Evolutionary conservation across 2,113 vertebrate species (phyloP).

Genomic region (Oreotrochilus melanogaster): DNA sequence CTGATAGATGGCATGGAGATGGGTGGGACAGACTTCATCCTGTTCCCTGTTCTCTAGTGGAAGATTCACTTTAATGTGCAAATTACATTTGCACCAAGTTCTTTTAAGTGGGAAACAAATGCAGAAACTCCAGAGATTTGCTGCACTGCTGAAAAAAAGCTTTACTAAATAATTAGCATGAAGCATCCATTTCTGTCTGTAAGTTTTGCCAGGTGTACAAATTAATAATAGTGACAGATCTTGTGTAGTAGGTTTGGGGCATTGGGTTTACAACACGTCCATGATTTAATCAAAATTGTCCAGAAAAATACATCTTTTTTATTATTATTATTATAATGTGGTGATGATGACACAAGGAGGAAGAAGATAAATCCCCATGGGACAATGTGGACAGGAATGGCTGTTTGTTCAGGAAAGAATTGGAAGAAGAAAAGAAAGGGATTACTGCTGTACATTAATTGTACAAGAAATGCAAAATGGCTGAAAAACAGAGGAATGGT

Average conservation of each 20-base stretch:
- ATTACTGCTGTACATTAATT: neutral
- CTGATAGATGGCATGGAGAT: neutral
- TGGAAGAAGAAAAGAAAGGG: neutral
- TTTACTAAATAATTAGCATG: neutral
- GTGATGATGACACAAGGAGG: neutral
- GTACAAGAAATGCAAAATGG: slow-evolving; percentile 56
- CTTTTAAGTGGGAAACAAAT: slow-evolving; percentile 42
- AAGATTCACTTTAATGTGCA: slow-evolving; percentile 38
- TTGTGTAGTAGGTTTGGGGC: accelerated
- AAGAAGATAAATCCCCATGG: neutral
- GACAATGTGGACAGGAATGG: neutral
- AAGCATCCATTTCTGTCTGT: neutral
- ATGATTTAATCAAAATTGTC: neutral
- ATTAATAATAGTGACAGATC: neutral
- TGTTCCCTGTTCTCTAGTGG: neutral
- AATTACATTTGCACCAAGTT: slow-evolving; percentile 20
- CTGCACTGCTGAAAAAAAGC: neutral
- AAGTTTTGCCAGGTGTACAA: neutral
- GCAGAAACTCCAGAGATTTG: slow-evolving; percentile 41
- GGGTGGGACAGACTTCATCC: neutral
- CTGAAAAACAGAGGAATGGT: slow-evolving; percentile 12
- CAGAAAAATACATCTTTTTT: neutral
- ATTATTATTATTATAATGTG: neutral
- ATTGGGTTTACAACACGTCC: neutral
- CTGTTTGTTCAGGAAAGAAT: neutral